A percentile compares a stretch with the other conserved stretches of the same genome.
These are phyloP conservation scores for Drosophila ercepeae DNA, from an alignment of 1,140 invertebrate species.

Conservation along the genomic window DNA sequence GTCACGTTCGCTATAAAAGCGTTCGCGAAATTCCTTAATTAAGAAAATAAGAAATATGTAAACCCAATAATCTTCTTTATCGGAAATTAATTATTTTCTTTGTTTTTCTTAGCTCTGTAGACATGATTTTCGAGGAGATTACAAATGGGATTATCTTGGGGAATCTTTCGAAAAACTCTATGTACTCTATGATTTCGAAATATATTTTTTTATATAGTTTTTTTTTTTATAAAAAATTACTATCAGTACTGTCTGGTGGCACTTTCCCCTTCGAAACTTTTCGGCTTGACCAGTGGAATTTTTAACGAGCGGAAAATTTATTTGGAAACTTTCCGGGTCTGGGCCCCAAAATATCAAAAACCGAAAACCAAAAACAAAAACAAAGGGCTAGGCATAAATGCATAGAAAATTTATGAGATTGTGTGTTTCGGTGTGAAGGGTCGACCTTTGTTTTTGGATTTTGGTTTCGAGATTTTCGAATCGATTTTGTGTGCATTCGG, in stretches of 20 bases:
- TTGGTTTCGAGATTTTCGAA: neutral
- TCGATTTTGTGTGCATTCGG: constrained; percentile 8
- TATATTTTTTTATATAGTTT: neutral
- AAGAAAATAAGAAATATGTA: too few relatives aligned
- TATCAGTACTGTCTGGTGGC: constrained; percentile 3
- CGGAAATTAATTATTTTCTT: neutral
- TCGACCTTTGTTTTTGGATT: constrained; percentile 37
- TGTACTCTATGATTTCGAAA: neutral
- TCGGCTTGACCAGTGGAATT: constrained; percentile 44
- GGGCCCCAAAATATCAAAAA: constrained; percentile 24
- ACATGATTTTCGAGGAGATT: too few relatives aligned
- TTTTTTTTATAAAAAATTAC: neutral
- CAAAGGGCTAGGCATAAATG: constrained; percentile 41
- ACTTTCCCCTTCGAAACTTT: constrained; percentile 63
- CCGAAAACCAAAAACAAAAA: constrained; percentile 4
- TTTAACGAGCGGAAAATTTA: constrained; percentile 70
- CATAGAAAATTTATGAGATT: constrained; percentile 36
- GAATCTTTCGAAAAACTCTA: neutral
- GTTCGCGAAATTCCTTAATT: neutral
- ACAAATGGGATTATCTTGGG: neutral
- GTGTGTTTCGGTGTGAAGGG: neutral
- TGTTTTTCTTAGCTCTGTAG: neutral
- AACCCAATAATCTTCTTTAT: neutral
- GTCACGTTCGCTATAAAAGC: constrained; percentile 4
- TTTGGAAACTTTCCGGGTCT: constrained; percentile 16